phyloP scores from a whole-genome alignment of 2,888 invertebrate species.

The Flexamia atlantica region DNA sequence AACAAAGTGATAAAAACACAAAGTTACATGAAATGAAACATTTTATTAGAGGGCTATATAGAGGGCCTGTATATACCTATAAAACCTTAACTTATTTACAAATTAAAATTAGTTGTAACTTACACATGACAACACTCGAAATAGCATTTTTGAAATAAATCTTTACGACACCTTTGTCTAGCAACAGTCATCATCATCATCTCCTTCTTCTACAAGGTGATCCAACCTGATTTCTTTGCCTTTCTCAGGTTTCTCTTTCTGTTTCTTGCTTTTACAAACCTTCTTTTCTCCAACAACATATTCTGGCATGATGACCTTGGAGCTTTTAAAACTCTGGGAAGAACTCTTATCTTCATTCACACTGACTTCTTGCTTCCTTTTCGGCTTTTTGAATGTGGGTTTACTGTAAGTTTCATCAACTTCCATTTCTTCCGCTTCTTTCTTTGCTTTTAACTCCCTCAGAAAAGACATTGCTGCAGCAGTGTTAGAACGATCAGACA shows the following conservation, averaged over 20 bases:
- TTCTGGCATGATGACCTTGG: constrained; percentile 89
- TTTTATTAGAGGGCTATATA: no score
- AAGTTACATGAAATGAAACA: no score
- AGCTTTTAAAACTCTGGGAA: constrained; percentile 80
- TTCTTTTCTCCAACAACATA: constrained; percentile 85
- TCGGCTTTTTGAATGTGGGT: constrained; percentile 25
- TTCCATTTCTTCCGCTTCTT: constrained; percentile 70
- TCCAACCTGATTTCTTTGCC: constrained; percentile 76
- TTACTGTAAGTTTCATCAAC: constrained; percentile 58
- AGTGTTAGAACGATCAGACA: constrained; percentile 88
- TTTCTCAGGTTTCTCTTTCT: constrained; percentile 69
- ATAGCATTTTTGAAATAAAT: no score
- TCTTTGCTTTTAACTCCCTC: constrained; percentile 77
- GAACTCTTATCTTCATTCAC: background rate
- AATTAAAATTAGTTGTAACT: background rate
- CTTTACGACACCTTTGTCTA: no score
- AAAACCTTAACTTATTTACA: background rate
- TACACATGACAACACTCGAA: background rate
- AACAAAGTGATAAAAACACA: no score
- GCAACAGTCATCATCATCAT: constrained; percentile 69
- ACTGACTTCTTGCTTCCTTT: constrained; percentile 69
- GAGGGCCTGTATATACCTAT: no score
- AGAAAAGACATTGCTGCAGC: constrained; percentile 88
- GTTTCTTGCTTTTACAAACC: constrained; percentile 76
- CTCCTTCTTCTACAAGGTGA: constrained; percentile 77